Evolutionary conservation across 2,113 vertebrate genomes (phyloP), one percentile per base, ranked within the genome.

Genomic region (Addax nasomaculatus): DNA sequence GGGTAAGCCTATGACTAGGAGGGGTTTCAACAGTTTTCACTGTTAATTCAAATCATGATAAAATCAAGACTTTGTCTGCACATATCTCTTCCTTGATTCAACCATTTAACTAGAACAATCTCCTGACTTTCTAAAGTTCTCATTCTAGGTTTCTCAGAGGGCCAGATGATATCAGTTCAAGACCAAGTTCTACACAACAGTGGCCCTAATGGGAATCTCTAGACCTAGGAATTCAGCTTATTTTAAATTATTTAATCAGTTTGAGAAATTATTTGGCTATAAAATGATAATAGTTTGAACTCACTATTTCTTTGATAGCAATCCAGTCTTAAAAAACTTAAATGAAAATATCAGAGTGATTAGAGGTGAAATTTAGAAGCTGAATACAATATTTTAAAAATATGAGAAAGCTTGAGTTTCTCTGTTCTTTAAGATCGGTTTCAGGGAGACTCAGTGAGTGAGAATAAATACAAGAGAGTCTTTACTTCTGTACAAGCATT

Each of bases 231-330:
- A 93, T 87, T 95, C 30, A 43, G 25, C 49, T 91, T 73, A 73
- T 36, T 90, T 85, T 89, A 5, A 70, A 16, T 85, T 25, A 70
- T 58, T 79, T 85, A 94, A 78, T 43, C 33, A 45, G n/a, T 36
- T 78, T 49, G 57, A 94, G 8, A 92, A 79, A 93, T 64, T 83
- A 51, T 90, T 88, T 90, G 84, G 19, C 17, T 29, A 83, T 47
- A 57, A 29, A 85, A 45, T 30, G 55, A 8, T 3, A 70, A 21
- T 73, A 79, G 30, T 23, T 62, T 60, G 3, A 92, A 53, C 2
- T 55, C 79, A 7, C 12, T 43, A 33, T 60, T 51, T 80, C 19
- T 81, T 39, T 80, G 19, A 87, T 36, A 84, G 12, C 14, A 0
- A 86, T 4, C 27, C 1, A 25, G 2, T 78, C 78, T 73, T n/a